Evolutionary conservation across 2,888 invertebrate genomes (phyloP).

Genomic region (Subacronicta megacephala): DNA sequence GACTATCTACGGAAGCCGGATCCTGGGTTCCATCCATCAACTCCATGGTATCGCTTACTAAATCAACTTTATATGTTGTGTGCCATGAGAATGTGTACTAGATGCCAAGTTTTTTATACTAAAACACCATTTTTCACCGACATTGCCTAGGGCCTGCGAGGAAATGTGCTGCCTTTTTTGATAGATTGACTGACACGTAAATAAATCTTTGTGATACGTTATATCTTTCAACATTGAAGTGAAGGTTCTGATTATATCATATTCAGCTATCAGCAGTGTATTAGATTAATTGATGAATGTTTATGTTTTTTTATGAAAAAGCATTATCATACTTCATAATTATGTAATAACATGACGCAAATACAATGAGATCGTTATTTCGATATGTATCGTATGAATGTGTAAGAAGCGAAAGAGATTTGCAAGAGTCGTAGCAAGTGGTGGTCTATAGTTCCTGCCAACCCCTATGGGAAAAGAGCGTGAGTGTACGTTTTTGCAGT

Average conservation of each 20-base stretch:
- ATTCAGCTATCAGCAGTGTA: too few relatives aligned
- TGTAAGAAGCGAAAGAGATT: too few relatives aligned
- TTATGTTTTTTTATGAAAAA: too few relatives aligned
- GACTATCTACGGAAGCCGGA: conserved; percentile 31
- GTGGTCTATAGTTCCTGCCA: too few relatives aligned
- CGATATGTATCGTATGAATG: too few relatives aligned
- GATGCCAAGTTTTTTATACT: conserved; percentile 26
- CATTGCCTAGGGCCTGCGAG: conserved; percentile 33
- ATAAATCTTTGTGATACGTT: conserved; percentile 45
- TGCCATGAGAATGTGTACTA: conserved; percentile 19
- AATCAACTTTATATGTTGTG: conserved; percentile 40
- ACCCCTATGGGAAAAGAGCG: too few relatives aligned
- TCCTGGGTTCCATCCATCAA: conserved; percentile 47
- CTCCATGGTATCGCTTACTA: conserved; percentile 47
- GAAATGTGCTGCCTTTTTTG: conserved; percentile 29
- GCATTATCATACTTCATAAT: too few relatives aligned
- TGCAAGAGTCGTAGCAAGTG: too few relatives aligned
- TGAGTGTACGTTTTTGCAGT: too few relatives aligned
- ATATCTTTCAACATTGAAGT: conserved; percentile 20
- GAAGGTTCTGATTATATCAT: conserved; percentile 23
- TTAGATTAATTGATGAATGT: conserved; percentile 4
- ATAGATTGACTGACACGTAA: conserved; percentile 46
- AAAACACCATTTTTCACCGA: conserved; percentile 40
- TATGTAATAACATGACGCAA: too few relatives aligned
- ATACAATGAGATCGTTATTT: too few relatives aligned